phyloP scores from a whole-genome alignment of 2,113 vertebrate species.

The Indicator maculatus region DNA sequence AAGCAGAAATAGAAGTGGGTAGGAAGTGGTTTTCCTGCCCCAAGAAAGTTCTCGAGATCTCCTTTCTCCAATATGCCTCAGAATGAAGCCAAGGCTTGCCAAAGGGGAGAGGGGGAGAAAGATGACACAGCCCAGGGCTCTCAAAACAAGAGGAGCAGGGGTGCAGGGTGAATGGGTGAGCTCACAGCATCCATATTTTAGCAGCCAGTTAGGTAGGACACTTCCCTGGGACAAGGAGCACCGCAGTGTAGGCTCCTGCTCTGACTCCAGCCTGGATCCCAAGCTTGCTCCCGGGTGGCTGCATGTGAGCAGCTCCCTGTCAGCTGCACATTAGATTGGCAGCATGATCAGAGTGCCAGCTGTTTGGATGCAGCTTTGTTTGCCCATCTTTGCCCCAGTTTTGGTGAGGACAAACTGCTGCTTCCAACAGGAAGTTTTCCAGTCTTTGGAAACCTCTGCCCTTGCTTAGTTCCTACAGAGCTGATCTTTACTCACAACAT shows the following conservation, averaged over 20 bases:
- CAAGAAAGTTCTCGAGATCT: constrained; percentile 51
- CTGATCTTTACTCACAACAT: not conserved
- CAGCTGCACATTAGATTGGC: not conserved
- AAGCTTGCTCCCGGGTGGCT: not conserved
- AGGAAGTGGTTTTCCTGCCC: constrained; percentile 73
- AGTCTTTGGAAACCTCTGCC: not conserved
- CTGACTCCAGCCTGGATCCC: not conserved
- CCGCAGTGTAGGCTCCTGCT: not conserved
- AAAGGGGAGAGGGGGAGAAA: not conserved
- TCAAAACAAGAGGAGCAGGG: not conserved
- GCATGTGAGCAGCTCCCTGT: not conserved
- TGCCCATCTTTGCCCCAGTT: not conserved
- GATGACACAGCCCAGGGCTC: not conserved
- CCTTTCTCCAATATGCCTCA: not conserved
- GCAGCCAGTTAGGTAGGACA: not conserved
- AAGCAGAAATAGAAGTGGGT: constrained; percentile 60
- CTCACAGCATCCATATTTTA: not conserved
- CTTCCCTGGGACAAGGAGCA: not conserved
- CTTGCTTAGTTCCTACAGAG: not conserved
- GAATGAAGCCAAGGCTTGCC: not conserved
- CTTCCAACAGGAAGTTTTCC: not conserved
- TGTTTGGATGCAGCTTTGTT: not conserved
- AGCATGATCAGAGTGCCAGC: not conserved
- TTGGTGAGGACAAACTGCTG: not conserved
- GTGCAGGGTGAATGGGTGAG: accelerated